Base-by-base conservation (phyloP, 2,113 vertebrate genomes). In the Eira barbara region DNA sequence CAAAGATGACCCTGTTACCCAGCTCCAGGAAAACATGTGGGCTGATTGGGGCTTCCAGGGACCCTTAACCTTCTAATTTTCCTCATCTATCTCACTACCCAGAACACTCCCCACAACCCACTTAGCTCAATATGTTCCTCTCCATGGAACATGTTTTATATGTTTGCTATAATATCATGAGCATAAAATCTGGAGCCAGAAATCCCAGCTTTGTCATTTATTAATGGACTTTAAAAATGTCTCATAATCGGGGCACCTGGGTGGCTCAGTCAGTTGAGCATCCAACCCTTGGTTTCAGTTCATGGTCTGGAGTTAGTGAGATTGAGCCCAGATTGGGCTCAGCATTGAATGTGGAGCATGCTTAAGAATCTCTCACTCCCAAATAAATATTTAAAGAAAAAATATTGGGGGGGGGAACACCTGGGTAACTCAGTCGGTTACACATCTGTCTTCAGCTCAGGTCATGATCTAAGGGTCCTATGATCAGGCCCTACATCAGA, bases 221-320 rank as follows among this genome's bases (percentile, higher is more conserved):
- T 27, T 80, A 25, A 95, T 31, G 79, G 39, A 97, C 61, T 84
- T 81, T 57, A 81, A 78, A 36, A 57, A 73, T 49, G 79, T 76
- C 71, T 94, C 34, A 69, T 69, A 69, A 69, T 36, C 2, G 1
- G 21, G 69, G 69, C 20, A 6, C 36, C 69, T 39, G n/a, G 11
- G 36, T 39, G 21, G 69, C 69, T 39, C 69, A 39, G 69, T 25
- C 69, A 13, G 36, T 73, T 73, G 21, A 39, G 69, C 21, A 18
- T 39, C 36, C 2, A 11, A 13, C 21, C 23, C 67, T 39, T 39
- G 11, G 10, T 69, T 69, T 69, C 67, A 69, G 69, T 9, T 73
- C 36, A 25, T 7, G 21, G 23, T 25, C 69, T 73, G 6, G 21
- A 21, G 10, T 36, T 39, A 69, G 34, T 69, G 67, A 69, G 34